phyloP scores from a whole-genome alignment of 1,140 invertebrate species.

The Contarinia nasturtii region DNA sequence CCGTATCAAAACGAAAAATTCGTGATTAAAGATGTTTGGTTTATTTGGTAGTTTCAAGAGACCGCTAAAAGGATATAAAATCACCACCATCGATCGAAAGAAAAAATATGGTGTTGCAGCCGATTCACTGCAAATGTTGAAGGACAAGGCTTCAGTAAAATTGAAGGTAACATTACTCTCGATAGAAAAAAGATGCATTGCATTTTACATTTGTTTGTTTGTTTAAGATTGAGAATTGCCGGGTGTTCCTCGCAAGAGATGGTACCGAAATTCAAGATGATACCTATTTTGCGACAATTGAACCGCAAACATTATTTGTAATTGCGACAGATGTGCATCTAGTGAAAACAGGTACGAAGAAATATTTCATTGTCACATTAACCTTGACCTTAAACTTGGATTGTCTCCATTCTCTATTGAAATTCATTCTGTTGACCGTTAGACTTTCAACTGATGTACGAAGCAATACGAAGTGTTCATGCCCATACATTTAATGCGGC shows the following conservation, averaged over 20 bases:
- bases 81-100: constrained; percentile 38
- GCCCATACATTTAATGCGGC: not conserved
- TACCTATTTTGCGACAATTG: constrained; percentile 49
- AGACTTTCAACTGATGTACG: constrained; percentile 17
- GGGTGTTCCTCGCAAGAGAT: constrained; percentile 34
- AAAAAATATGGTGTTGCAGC: constrained; percentile 49
- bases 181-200: not conserved
- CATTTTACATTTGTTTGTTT: not conserved
- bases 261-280: constrained; percentile 53
- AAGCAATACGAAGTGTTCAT: constrained; percentile 11
- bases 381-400: not conserved
- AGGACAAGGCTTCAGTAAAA: constrained; percentile 41
- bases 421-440: not conserved
- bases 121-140: constrained; percentile 36
- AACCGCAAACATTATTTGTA: constrained; percentile 50
- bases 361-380: constrained; percentile 1
- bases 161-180: constrained; percentile 35
- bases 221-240: not conserved
- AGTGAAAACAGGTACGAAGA: constrained; percentile 38
- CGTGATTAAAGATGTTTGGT: no score
- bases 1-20: no score
- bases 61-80: constrained; percentile 45
- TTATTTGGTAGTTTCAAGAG: not conserved
- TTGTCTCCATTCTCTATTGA: no score
- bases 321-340: constrained; percentile 36